phyloP scores from a whole-genome alignment of 2,113 vertebrate genomes.

The Malurus elegans region DNA sequence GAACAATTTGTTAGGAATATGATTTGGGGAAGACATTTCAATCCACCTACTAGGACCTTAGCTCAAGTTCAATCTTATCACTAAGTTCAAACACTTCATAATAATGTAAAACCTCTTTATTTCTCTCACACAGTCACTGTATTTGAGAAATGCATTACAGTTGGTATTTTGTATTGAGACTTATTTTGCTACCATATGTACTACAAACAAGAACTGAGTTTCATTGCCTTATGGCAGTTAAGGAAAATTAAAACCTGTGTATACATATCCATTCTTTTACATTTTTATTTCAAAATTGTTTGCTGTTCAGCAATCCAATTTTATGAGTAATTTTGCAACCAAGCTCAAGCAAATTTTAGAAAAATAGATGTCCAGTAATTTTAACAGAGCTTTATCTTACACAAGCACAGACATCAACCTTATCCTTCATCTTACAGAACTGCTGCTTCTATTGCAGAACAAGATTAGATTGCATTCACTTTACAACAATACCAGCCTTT shows the following conservation, averaged over 20 bases:
- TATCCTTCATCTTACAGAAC: not conserved
- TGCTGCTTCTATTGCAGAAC: not conserved
- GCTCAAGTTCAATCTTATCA: not conserved
- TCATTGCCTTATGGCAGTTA: not conserved
- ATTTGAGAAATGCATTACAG: accelerated
- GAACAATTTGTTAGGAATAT: not conserved
- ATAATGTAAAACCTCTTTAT: not conserved
- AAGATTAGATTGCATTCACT: not conserved
- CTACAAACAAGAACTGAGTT: not conserved
- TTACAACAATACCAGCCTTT: not conserved
- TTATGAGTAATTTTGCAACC: not conserved
- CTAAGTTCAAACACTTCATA: not conserved
- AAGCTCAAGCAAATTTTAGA: not conserved
- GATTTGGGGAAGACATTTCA: not conserved
- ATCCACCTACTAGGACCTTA: not conserved
- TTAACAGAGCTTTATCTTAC: not conserved
- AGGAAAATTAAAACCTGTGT: not conserved
- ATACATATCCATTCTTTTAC: not conserved
- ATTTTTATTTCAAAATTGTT: not conserved
- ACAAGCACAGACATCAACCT: not conserved
- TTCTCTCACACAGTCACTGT: not conserved
- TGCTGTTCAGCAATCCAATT: not conserved
- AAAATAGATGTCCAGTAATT: not conserved
- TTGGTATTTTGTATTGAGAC: not conserved
- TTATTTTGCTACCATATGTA: not conserved